These are phyloP conservation scores for Phyllotis vaccarum DNA, from an alignment of 2,797 vertebrate species.

Conservation along the genomic window DNA sequence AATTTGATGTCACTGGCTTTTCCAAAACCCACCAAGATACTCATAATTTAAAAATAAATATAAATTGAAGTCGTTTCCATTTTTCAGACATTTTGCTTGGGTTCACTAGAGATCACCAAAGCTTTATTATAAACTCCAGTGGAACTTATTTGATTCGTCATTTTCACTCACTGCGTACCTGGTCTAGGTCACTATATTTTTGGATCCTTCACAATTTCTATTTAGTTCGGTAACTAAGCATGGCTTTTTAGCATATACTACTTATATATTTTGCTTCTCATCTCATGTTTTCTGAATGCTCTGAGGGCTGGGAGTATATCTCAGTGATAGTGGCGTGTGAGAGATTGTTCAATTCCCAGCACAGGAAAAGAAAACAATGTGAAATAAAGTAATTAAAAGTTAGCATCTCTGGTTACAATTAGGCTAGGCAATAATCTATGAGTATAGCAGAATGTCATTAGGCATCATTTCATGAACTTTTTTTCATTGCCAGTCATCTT, in stretches of 20 bases:
- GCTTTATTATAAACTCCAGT: constrained; percentile 15
- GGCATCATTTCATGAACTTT: background rate
- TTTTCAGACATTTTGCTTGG: constrained; percentile 26
- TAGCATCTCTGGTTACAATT: background rate
- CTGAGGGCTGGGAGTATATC: background rate
- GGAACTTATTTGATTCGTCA: background rate
- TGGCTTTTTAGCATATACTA: background rate
- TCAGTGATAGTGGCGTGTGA: background rate
- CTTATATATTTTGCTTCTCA: constrained; percentile 19
- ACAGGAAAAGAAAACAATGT: background rate
- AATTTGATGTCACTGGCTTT: background rate
- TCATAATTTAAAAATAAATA: constrained; percentile 47
- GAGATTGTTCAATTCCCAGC: background rate
- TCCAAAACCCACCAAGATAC: background rate
- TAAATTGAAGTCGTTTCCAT: constrained; percentile 56
- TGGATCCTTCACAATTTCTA: background rate
- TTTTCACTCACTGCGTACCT: background rate
- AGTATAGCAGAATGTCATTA: background rate
- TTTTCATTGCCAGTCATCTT: background rate
- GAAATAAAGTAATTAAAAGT: constrained; percentile 23
- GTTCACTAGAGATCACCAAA: constrained; percentile 9
- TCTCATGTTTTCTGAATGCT: background rate
- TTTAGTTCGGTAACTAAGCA: background rate
- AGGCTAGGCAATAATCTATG: background rate
- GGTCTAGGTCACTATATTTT: background rate